A percentile compares a stretch with the other conserved stretches of the same genome.
These are phyloP conservation scores for Caenorhabditis brenneri DNA, from an alignment of 1,140 invertebrate genomes.

Conservation along the genomic window DNA sequence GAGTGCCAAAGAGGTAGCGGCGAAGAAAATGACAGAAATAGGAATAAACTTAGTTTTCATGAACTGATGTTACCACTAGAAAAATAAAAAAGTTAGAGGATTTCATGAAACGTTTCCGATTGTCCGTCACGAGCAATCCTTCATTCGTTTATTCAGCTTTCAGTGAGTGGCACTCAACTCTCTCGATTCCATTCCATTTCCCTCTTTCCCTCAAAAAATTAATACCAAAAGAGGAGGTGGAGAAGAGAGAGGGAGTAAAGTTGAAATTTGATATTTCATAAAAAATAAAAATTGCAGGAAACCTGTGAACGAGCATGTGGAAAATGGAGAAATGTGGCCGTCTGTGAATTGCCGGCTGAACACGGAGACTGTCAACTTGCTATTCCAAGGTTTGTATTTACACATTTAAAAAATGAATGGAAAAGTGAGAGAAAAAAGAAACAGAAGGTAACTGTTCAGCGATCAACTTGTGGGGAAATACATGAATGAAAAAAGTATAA, in stretches of 20 bases:
- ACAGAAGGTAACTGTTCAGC: neutral
- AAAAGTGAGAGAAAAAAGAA: neutral
- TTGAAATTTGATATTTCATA: neutral
- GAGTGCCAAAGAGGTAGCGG: conserved; percentile 28
- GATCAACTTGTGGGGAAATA: neutral
- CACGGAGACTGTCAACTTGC: conserved; percentile 78
- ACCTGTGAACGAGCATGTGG: conserved; percentile 68
- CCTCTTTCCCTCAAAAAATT: neutral
- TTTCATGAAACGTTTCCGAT: neutral
- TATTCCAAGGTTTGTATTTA: conserved; percentile 35
- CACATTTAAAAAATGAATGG: neutral
- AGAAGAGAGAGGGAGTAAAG: neutral
- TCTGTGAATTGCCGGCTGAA: conserved; percentile 80
- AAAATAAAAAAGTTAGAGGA: too few relatives aligned
- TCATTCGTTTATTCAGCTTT: conserved; percentile 36
- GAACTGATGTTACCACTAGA: too few relatives aligned
- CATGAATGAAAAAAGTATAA: neutral
- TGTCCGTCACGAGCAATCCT: neutral
- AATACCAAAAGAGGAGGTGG: neutral
- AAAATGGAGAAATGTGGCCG: conserved; percentile 68
- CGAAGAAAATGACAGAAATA: neutral
- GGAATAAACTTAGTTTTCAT: neutral
- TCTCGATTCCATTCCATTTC: neutral
- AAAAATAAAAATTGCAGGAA: conserved; percentile 51
- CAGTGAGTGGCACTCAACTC: neutral